Percentiles rank a stretch among this genome's conserved stretches.
phyloP scores from a whole-genome alignment of 2,888 invertebrate species.

The Asteroscopus sphinx region DNA sequence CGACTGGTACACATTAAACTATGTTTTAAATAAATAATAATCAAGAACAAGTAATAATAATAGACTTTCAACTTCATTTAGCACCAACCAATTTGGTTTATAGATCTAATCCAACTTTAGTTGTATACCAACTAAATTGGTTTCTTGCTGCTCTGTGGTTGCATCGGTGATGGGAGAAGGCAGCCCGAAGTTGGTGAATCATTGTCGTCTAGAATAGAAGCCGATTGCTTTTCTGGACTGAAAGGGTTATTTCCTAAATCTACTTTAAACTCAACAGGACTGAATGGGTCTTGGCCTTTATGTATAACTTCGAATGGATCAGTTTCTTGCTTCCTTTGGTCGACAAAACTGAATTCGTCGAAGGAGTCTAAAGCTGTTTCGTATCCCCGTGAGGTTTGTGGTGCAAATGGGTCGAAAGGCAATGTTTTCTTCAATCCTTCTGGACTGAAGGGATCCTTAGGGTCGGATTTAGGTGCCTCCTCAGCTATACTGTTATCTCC shows the following conservation, averaged over 20 bases:
- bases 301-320: slow-evolving; percentile 81
- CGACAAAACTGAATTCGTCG: slow-evolving; percentile 77
- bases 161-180: slow-evolving; percentile 90
- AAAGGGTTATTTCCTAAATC: slow-evolving; percentile 48
- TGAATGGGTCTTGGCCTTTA: slow-evolving; percentile 65
- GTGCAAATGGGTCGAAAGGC: slow-evolving; percentile 87
- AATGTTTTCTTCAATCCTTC: slow-evolving; percentile 75
- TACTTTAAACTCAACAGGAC: slow-evolving; percentile 47
- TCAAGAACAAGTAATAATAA: slow-evolving; percentile 53
- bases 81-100: slow-evolving; percentile 60
- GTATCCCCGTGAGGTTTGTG: slow-evolving; percentile 71
- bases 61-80: slow-evolving; percentile 50
- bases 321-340: slow-evolving; percentile 61
- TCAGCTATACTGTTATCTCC: slow-evolving; percentile 93
- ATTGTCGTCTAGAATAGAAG: slow-evolving; percentile 81
- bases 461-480: slow-evolving; percentile 73
- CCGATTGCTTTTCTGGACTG: slow-evolving; percentile 54
- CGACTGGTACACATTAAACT: slow-evolving; percentile 44
- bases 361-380: slow-evolving; percentile 72
- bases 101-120: slow-evolving; percentile 34
- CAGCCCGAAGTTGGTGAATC: slow-evolving; percentile 84
- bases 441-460: slow-evolving; percentile 90
- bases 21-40: slow-evolving; percentile 56
- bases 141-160: slow-evolving; percentile 81
- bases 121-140: slow-evolving; percentile 54